phyloP scores from a whole-genome alignment of 2,888 invertebrate species.

The Galerucella nymphaeae region DNA sequence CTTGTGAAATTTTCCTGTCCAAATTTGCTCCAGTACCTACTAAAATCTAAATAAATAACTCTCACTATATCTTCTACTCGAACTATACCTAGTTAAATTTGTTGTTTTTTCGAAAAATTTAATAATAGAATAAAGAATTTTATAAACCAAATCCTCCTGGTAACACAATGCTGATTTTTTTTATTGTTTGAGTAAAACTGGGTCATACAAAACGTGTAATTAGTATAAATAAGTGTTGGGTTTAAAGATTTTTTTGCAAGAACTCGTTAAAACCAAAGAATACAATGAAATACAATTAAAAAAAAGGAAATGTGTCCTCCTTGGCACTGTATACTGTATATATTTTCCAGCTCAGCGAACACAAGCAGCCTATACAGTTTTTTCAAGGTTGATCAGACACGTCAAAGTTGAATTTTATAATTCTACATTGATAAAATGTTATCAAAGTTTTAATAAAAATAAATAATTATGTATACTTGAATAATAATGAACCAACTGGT shows the following conservation, averaged over 20 bases:
- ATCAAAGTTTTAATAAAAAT: background rate
- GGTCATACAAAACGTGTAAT: background rate
- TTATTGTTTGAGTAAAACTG: background rate
- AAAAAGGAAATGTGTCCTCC: constrained; percentile 27
- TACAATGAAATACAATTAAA: constrained; percentile 28
- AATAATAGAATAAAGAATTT: too few species aligned
- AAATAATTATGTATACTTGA: background rate
- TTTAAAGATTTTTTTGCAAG: background rate
- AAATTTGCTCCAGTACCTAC: too few species aligned
- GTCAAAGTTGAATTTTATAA: constrained; percentile 21
- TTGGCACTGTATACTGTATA: constrained; percentile 20
- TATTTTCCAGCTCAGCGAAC: constrained; percentile 21
- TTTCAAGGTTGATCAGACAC: constrained; percentile 25
- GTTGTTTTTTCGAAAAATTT: too few species aligned
- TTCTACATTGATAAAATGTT: constrained; percentile 5
- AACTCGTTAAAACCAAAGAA: constrained; percentile 1
- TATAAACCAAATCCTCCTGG: background rate
- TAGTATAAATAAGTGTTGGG: background rate
- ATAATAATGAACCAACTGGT: constrained; percentile 1
- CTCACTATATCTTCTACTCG: too few species aligned
- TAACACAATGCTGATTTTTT: background rate
- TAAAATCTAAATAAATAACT: too few species aligned
- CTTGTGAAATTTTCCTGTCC: too few species aligned
- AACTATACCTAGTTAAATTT: too few species aligned
- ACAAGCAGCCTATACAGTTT: background rate